Evolutionary conservation across 2,888 invertebrate species (phyloP), one percentile per base, ranked within the genome.

Genomic region (Euphydryas editha): DNA sequence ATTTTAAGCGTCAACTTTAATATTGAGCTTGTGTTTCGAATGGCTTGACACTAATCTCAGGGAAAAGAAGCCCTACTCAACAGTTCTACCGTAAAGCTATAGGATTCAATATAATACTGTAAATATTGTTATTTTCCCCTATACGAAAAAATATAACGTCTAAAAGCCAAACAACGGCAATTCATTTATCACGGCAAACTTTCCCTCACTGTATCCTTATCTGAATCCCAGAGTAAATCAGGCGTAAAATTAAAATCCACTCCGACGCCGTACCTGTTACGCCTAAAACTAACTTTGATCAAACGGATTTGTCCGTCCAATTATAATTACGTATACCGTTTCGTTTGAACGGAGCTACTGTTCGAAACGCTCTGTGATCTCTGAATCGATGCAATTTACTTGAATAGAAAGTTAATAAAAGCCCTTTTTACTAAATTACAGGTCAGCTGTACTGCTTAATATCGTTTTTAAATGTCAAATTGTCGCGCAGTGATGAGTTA

Each of bases 171-270:
- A 67, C 67, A 62, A 63, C 55, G 44, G 54, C 30, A 63, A 69
- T 68, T 67, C 65, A 74, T 73, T 70, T 68, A 73, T 73, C 68
- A 71, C 76, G 76, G 63, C 69, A 65, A 69, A 66, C 69, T 65
- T 67, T 46, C 36, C 49, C 21, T 54, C 61, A 11, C 37, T 36
- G 49, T 59, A 49, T 64, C 51, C 65, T 65, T 65, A 47, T 59
- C 65, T 59, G 81, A 81, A 82, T 82, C 78, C 80, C 79, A 73
- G 78, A 82, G 85, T 85, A 85, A 89, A 89, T 90, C 88, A 88
- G 79, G 81, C 82, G 86, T 86, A 88, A 90, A 91, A 90, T 90
- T 90, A 86, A 88, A 90, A 89, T 81, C 77, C 78, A 72, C 72
- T 72, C 64, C 67, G 69, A 68, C 68, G 72, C 73, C 73, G 70